Base-by-base conservation (phyloP, 1,140 invertebrate species). In the Matsumurasca onukii region DNA sequence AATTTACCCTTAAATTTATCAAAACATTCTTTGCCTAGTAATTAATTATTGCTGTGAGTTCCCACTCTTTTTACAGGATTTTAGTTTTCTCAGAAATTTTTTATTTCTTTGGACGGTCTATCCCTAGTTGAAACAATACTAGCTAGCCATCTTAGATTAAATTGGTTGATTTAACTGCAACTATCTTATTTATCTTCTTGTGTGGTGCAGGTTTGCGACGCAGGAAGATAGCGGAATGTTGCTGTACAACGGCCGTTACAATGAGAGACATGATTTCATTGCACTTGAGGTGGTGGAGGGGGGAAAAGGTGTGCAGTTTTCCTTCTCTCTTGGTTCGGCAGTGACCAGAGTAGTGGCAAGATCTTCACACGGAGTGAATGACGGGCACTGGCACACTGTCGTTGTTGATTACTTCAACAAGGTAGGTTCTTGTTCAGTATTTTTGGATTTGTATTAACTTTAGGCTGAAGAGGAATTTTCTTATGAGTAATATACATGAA, bases 161-260 rank as follows among this genome's bases (percentile, higher is more conserved):
- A n/a, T n/a, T n/a, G n/a, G n/a, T n/a, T n/a, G n/a, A n/a, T n/a
- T n/a, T n/a, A n/a, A n/a, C n/a, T n/a, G n/a, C n/a, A n/a, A n/a
- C n/a, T n/a, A n/a, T 68, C 27, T 62, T 0, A 61, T 45, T 45
- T 55, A 55, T 15, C 49, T 51, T 51, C 63, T 51, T 67, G 70
- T 73, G 68, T 72, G 69, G 77, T 79, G 34, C 75, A 90, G 88
- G 73, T 98, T 98, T 80, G 92, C 95, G 0, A 98, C 95, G 0
- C 89, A 93, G 71, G 80, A 88, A 15, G 83, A 87, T 1, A 89
- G 95, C 72, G 96, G 94, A 0, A 78, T 99, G 0, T 77, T 99
- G 0, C 81, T 98, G 0, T 98, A 99, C 82, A 98, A 98, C 78
- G 96, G 97, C 0, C 84, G 96, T 0, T 98, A 97, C 78, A 98